Evolutionary conservation across 1,140 invertebrate species (phyloP), one percentile per base, ranked within the genome.

Genomic region (Babylonia areolata): DNA sequence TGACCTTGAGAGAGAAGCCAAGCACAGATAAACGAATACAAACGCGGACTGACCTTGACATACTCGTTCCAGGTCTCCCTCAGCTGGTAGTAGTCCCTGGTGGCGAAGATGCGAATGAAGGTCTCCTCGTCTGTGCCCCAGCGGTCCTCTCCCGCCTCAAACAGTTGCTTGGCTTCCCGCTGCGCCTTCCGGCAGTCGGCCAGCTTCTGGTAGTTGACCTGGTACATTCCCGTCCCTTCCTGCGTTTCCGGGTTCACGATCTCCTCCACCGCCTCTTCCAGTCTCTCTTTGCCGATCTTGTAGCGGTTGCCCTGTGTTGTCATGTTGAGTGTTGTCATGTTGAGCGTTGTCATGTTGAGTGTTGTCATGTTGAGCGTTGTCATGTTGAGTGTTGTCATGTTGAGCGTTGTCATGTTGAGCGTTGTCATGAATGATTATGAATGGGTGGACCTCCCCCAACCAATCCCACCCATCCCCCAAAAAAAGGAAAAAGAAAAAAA

Each of bases 81-180:
- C 35, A 94, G 88, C 79, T 92, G 90, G 84, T 93, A 93, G 87
- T 92, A 92, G 81, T 92, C 88, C 54, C 91, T 86, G 23, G 84
- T 87, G 17, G 92, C 88, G 69, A 94, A 93, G 51, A 94, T 93
- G 11, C 89, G 54, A 84, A 90, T 91, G 71, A 94, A 94, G 11
- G 89, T 91, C 79, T 92, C 92, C 77, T 95, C 95, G 89, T 95
- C 95, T 9, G 95, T 95, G 33, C 95, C 95, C 89, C 94, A 94
- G 80, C 92, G 92, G 51, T 94, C 92, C 73, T 95, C 95, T 39
- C 95, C 92, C 54, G 95, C 92, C 83, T 94, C 89, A 51, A 85
- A 91, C 35, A 93, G 86, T 37, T 88, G 86, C 71, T 91, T 75
- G 28, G 93, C 93, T 81, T 93, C 91, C 35, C 88, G 42, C 64